These are phyloP conservation scores for Capreolus pygargus DNA, from an alignment of 2,113 vertebrate species.

Conservation along the genomic window DNA sequence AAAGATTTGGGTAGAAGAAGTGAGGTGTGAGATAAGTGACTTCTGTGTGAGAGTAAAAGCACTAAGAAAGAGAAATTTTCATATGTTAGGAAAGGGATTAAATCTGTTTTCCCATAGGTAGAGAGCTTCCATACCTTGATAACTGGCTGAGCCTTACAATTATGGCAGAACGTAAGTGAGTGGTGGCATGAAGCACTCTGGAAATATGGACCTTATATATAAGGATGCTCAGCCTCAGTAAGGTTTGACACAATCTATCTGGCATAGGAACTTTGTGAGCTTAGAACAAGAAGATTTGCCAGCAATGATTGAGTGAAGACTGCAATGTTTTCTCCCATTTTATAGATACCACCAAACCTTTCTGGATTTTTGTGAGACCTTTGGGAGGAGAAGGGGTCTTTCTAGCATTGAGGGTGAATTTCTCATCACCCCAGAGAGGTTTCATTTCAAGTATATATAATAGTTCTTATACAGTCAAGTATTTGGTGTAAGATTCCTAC, in stretches of 20 bases:
- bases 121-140: background rate
- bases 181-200: background rate
- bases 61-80: background rate
- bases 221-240: background rate
- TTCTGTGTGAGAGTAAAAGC: background rate
- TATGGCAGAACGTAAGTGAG: background rate
- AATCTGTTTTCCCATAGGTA: background rate
- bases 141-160: background rate
- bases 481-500: background rate
- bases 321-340: background rate
- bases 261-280: background rate
- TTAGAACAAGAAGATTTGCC: background rate
- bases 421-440: background rate
- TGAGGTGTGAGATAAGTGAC: background rate
- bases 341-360: background rate
- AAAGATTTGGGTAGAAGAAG: background rate
- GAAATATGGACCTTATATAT: background rate
- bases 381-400: background rate
- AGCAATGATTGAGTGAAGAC: background rate
- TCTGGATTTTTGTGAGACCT: background rate
- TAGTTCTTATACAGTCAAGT: background rate
- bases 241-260: background rate
- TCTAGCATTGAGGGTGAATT: background rate
- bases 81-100: background rate
- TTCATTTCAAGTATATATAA: background rate